phyloP scores from a whole-genome alignment of 64 coral and sea anemone species.

The Porites lutea region DNA sequence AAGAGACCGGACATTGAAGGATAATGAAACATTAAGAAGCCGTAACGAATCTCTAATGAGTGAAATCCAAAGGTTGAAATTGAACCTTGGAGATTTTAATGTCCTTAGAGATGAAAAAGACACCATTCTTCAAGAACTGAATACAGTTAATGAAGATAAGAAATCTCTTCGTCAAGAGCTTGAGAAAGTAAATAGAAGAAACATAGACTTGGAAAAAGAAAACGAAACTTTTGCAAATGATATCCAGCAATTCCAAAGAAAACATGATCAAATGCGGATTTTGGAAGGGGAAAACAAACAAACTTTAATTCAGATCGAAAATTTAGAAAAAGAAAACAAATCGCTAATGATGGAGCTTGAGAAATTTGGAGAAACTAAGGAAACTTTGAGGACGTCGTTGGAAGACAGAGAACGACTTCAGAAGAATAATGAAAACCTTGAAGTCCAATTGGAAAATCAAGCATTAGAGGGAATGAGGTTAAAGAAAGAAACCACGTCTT shows the following conservation, averaged over 20 bases:
- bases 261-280: neutral
- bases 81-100: neutral
- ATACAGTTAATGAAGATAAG: constrained; percentile 10
- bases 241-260: neutral
- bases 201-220: neutral
- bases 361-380: neutral
- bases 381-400: neutral
- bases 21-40: neutral
- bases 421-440: neutral
- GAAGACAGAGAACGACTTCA: neutral
- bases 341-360: constrained; percentile 44
- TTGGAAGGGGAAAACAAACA: neutral
- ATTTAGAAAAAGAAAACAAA: constrained; percentile 39
- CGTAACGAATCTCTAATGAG: neutral
- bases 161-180: neutral
- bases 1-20: neutral
- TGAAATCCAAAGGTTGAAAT: neutral
- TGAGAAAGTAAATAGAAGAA: neutral
- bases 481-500: neutral
- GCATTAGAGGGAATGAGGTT: constrained; percentile 27
- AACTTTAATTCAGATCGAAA: neutral
- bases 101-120: neutral
- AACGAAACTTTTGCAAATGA: neutral
- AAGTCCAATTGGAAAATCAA: constrained; percentile 30
- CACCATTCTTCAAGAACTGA: neutral